Conservation (phyloP, 2,888 invertebrate species). For the Helobdella robusta region DNA sequence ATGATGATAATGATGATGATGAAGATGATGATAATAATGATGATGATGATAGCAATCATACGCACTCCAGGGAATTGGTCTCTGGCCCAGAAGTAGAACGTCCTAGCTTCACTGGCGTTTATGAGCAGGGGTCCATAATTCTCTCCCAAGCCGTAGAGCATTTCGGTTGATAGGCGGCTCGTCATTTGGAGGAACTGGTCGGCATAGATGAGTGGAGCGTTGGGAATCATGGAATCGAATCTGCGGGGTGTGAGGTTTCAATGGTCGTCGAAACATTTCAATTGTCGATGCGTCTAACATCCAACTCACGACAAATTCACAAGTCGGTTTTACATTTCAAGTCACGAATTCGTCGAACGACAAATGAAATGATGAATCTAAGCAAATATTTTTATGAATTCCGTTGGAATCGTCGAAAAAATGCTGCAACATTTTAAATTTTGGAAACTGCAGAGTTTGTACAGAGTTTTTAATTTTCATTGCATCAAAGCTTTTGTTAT, state of each 20-base stretch:
- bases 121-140: constrained; percentile 30
- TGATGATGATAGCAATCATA: neutral
- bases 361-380: too few relatives aligned
- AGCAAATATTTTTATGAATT: neutral
- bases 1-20: neutral
- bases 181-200: constrained; percentile 68
- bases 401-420: neutral
- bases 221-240: constrained; percentile 61
- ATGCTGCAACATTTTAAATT: neutral
- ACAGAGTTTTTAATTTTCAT: too few relatives aligned
- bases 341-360: too few relatives aligned
- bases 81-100: constrained; percentile 38
- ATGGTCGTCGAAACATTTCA: too few relatives aligned
- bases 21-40: neutral
- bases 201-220: constrained; percentile 58
- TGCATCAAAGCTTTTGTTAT: too few relatives aligned
- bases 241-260: too few relatives aligned
- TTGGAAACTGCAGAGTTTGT: neutral
- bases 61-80: constrained; percentile 38
- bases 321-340: too few relatives aligned
- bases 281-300: too few relatives aligned
- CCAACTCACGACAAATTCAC: too few relatives aligned
- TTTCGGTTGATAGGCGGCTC: constrained; percentile 56
- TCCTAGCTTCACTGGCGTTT: constrained; percentile 29
- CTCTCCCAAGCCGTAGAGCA: constrained; percentile 60